Evolutionary conservation across 1,140 invertebrate genomes (phyloP), one percentile per base, ranked within the genome.

Genomic region (Melipona quadrifasciata): DNA sequence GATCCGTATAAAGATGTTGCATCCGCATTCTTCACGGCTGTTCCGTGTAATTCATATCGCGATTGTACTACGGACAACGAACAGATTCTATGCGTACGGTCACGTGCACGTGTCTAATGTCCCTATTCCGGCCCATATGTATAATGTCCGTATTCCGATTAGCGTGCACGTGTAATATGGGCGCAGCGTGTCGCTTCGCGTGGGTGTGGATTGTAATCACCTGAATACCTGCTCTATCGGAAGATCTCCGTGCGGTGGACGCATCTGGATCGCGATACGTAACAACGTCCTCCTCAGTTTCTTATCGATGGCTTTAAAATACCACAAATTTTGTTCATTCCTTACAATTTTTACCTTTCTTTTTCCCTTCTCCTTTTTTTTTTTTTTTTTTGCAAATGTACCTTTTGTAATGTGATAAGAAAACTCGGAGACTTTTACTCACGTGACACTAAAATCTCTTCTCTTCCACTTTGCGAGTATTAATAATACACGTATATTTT

Each of bases 131-230:
- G 58, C 73, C 64, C 65, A 73, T 31, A 11, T 73, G 72, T 86
- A 80, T 83, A 86, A 88, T 80, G 73, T 57, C 74, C 67, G 78
- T 86, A 89, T 89, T 81, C 87, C 81, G 88, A 89, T 89, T 89
- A 89, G 85, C 67, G 87, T 73, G 80, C 88, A 84, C 87, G 87
- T 89, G 88, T 89, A 80, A 89, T 82, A 84, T 75, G 74, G 83
- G 64, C 73, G 84, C 84, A 88, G 67, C 80, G 85, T 77, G 87
- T 80, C 80, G 80, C 68, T 47, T 17, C 34, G 84, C 85, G 88
- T 89, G 85, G 88, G 88, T 76, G 87, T 80, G 81, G 84, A 89
- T 89, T 86, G 87, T 89, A 89, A 89, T 89, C 88, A 86, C 71
- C 73, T 75, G 85, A 89, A 89, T 88, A 85, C 86, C 80, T 74